Evolutionary conservation across 2,888 invertebrate species (phyloP).

Genomic region (Dilophus febrilis): DNA sequence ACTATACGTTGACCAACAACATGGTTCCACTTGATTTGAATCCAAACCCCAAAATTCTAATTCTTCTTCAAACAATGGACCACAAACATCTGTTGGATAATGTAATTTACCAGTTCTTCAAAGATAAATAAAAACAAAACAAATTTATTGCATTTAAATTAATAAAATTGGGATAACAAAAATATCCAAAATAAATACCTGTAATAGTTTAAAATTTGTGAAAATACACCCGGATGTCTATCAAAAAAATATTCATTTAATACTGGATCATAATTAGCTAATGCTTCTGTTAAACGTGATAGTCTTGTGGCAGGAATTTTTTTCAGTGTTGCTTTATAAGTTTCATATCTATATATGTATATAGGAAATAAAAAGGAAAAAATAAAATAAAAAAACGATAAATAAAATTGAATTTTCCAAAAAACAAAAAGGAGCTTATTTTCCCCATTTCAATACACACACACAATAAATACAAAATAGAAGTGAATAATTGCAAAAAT

Average conservation of each 20-base stretch:
- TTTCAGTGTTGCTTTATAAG: slow-evolving; percentile 88
- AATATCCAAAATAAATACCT: too few relatives aligned
- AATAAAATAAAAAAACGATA: neutral
- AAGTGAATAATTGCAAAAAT: neutral
- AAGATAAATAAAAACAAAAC: neutral
- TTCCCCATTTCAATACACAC: neutral
- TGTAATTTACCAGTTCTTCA: slow-evolving; percentile 90
- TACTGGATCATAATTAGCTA: slow-evolving; percentile 98
- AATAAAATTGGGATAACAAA: too few relatives aligned
- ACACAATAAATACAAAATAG: neutral
- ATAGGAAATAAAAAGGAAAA: neutral
- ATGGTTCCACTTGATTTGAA: slow-evolving; percentile 98
- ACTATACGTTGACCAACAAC: slow-evolving; percentile 98
- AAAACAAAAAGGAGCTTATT: too few relatives aligned
- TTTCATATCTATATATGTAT: slow-evolving; percentile 42
- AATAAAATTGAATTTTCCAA: neutral
- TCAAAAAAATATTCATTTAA: slow-evolving; percentile 99
- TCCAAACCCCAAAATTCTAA: slow-evolving; percentile 99
- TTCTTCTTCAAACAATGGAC: slow-evolving; percentile 97
- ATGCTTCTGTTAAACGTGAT: slow-evolving; percentile 85
- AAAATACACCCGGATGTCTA: slow-evolving; percentile 90
- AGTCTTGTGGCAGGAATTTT: slow-evolving; percentile 94
- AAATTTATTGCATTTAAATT: too few relatives aligned
- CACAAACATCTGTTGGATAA: slow-evolving; percentile 98
- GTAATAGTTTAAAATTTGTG: slow-evolving; percentile 94